Evolutionary conservation across 2,113 vertebrate genomes (phyloP), one percentile per base, ranked within the genome.

Genomic region (Prunella fulvescens): DNA sequence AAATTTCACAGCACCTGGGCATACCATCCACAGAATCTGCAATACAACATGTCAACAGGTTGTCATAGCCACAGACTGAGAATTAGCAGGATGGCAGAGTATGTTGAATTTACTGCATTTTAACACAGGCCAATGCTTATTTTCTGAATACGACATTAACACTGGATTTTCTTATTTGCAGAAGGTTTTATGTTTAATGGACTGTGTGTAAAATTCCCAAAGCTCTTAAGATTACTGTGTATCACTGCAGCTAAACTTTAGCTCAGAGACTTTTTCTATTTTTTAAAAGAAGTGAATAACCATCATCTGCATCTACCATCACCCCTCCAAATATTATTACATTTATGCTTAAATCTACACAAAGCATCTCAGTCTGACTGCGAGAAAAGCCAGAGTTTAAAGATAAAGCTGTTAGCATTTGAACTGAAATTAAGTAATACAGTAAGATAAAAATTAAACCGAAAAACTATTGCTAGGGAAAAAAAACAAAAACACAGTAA

Each of bases 1-100:
- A 95, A 57, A n/a, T 91, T 66, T 86, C 61, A 74, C 56, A 93
- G 83, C 58, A 95, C 92, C 92, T 95, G 77, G 24, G 47, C 62
- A 69, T 48, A 64, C 23, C 10, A 78, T 44, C 50, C 3, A 2
- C 53, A 84, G 86, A 61, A 72, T 33, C 40, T 86, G 94, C 57
- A 91, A 44, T 61, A 84, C 0, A 81, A 45, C 72, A 74, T 15
- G 31, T 60, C 83, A 92, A 93, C 91, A 95, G 73, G 72, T 19
- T 89, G 81, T 92, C 91, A 95, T 8, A 79, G 77, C 20, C 26
- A 3, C 4, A 62, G 71, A 54, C 24, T 60, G 47, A 82, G 42
- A 83, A 18, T 54, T 18, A 83, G 51, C 47, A 81, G 67, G 39
- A 70, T 58, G 47, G 40, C 54, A 86, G 39, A 58, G 39, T 42